Conservation (phyloP, 2,888 invertebrate species). For the Petrolisthes manimaculis region DNA sequence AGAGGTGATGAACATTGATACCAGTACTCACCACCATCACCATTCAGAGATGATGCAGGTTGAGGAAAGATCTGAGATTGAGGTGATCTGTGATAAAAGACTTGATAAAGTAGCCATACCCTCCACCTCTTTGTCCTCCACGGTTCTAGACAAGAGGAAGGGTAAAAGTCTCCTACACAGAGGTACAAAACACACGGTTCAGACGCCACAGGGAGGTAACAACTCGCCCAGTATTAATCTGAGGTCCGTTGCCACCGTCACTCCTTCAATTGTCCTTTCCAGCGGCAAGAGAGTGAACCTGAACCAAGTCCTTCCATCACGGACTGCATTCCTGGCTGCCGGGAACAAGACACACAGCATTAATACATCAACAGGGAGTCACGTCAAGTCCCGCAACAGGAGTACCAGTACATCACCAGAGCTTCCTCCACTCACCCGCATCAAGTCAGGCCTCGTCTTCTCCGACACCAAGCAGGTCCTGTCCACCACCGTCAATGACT, state of each 20-base stretch:
- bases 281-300: slow-evolving; percentile 6
- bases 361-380: not conserved
- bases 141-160: slow-evolving; percentile 6
- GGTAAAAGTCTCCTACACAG: slow-evolving; percentile 12
- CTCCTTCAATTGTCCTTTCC: slow-evolving; percentile 36
- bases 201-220: not conserved
- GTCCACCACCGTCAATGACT: not conserved
- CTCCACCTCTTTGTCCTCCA: not conserved
- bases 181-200: not conserved
- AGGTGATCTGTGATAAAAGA: slow-evolving; percentile 9
- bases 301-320: too few relatives aligned
- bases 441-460: slow-evolving; percentile 36
- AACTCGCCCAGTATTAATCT: not conserved
- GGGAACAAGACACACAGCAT: not conserved
- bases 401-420: not conserved
- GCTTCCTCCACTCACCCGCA: slow-evolving; percentile 10
- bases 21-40: not conserved
- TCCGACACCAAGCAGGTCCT: slow-evolving; percentile 38
- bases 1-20: slow-evolving; percentile 45
- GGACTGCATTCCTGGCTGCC: too few relatives aligned
- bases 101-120: not conserved
- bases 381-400: not conserved
- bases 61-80: slow-evolving; percentile 34
- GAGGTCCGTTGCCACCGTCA: slow-evolving; percentile 19
- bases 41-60: slow-evolving; percentile 44